phyloP scores from a whole-genome alignment of 2,888 invertebrate species.

The Plebejus anna region DNA sequence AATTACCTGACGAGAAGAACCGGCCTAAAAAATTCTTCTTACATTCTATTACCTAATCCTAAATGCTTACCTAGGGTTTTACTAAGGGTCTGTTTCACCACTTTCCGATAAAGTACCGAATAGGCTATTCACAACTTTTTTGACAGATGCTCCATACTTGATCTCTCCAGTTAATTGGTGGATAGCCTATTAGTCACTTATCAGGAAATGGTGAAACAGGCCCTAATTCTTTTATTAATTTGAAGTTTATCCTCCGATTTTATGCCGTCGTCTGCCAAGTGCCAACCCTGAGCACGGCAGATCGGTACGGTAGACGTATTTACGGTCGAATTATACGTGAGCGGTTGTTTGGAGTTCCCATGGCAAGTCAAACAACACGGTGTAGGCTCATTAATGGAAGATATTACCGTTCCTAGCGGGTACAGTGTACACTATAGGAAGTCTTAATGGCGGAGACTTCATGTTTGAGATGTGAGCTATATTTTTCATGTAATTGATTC shows the following conservation, averaged over 20 bases:
- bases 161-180: too few relatives aligned
- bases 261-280: neutral
- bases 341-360: constrained; percentile 61
- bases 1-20: too few relatives aligned
- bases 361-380: constrained; percentile 46
- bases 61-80: too few relatives aligned
- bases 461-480: constrained; percentile 37
- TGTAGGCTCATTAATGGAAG: constrained; percentile 35
- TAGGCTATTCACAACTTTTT: too few relatives aligned
- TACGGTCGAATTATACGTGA: constrained; percentile 50
- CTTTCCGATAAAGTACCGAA: too few relatives aligned
- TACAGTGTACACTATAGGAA: neutral
- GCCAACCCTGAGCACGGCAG: constrained; percentile 35
- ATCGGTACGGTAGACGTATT: constrained; percentile 51
- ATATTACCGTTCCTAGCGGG: constrained; percentile 16
- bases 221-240: too few relatives aligned
- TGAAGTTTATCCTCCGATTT: neutral
- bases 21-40: neutral
- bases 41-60: too few relatives aligned
- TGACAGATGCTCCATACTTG: too few relatives aligned
- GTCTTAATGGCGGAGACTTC: constrained; percentile 39
- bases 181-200: too few relatives aligned
- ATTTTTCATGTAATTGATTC: neutral
- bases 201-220: too few relatives aligned
- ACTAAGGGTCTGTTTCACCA: too few relatives aligned